Evolutionary conservation across 2,113 vertebrate species (phyloP).

Genomic region (Pomatorhinus ruficollis): DNA sequence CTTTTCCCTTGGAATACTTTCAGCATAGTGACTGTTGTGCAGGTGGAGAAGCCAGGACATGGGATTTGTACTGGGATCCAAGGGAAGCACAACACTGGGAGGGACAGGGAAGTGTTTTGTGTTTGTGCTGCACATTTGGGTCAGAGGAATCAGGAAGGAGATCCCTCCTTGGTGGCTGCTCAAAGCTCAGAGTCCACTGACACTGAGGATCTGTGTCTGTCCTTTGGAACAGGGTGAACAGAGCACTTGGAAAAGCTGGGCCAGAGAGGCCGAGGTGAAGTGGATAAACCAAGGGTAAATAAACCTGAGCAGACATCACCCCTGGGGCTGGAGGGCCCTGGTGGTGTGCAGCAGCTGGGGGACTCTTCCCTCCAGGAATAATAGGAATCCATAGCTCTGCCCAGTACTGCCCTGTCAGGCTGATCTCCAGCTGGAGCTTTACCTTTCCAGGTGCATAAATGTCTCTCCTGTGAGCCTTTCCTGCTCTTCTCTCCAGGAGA

Average conservation of each 20-base stretch:
- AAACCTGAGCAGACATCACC: background rate
- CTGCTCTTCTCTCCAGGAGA: background rate
- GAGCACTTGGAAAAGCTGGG: background rate
- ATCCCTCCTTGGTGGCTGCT: background rate
- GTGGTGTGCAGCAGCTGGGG: background rate
- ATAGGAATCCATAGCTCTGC: background rate
- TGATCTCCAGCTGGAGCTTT: background rate
- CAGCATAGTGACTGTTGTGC: background rate
- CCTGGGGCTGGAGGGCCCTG: background rate
- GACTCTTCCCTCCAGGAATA: background rate
- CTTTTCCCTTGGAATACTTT: background rate
- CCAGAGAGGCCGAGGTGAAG: background rate
- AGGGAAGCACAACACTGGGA: rapidly evolving
- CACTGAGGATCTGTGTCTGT: background rate
- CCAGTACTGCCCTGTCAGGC: background rate
- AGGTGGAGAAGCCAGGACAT: background rate
- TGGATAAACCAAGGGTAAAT: background rate
- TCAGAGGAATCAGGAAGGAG: background rate
- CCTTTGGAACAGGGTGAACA: background rate
- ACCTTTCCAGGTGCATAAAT: background rate
- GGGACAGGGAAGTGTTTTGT: background rate
- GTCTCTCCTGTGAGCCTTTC: background rate
- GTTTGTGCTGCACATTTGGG: background rate
- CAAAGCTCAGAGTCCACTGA: background rate
- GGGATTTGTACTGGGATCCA: background rate